A percentile compares a stretch with the other conserved stretches of the same genome.
phyloP scores from a whole-genome alignment of 2,113 vertebrate species.

The Climacteris rufus region DNA sequence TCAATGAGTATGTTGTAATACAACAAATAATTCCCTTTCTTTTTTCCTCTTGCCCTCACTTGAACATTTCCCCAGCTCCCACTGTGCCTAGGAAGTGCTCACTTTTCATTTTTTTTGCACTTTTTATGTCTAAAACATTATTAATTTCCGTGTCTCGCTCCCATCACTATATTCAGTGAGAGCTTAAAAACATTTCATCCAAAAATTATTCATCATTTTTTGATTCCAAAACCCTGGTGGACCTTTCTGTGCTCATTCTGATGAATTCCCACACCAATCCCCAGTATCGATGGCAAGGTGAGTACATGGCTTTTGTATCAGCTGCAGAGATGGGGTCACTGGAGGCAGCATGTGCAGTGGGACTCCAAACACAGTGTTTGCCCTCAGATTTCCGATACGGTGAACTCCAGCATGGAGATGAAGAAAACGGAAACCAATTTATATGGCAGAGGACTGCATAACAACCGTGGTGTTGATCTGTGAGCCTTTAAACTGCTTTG shows the following conservation, averaged over 20 bases:
- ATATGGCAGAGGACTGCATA: background rate
- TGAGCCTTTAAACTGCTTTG: background rate
- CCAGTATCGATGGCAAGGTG: background rate
- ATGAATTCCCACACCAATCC: background rate
- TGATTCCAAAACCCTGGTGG: background rate
- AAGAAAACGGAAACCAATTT: background rate
- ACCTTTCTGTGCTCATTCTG: background rate
- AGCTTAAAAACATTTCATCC: background rate
- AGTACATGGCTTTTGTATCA: background rate
- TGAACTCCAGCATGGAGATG: background rate
- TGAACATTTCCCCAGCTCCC: background rate
- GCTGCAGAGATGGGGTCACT: background rate
- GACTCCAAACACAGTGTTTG: no score
- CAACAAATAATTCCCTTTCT: background rate
- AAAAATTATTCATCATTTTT: background rate
- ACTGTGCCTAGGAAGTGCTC: background rate
- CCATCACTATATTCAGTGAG: background rate
- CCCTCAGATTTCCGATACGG: background rate
- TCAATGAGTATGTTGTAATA: background rate
- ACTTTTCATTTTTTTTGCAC: background rate
- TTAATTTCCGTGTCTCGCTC: background rate
- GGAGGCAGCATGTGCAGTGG: rapidly evolving
- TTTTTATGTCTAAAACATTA: background rate
- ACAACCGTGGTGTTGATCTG: background rate
- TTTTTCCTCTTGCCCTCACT: background rate